Base-by-base conservation (phyloP, 2,113 vertebrate genomes). In the pig (Sus scrofa) region DNA sequence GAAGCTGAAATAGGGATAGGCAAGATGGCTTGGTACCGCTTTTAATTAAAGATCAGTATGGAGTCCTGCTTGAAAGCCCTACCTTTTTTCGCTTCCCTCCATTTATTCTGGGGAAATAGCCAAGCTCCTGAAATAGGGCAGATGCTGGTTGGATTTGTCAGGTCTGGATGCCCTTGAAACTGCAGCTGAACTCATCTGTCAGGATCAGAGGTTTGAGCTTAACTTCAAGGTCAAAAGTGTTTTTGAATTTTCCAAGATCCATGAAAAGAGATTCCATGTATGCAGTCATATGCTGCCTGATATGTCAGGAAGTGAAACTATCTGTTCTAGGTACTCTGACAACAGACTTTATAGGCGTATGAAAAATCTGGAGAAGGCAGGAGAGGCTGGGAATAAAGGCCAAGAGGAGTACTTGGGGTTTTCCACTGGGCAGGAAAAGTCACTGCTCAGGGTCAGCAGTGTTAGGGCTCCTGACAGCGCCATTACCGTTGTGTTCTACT, bases 41-140 rank as follows among this genome's bases (percentile, higher is more conserved):
- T 63, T 34, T 37, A 27, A 56, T 19, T 83, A 37, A 52, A 32
- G 16, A 54, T 65, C 7, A 74, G 50, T 34, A 63, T 77, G 54
- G 26, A 86, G 3, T 50, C 27, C 56, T 81, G 56, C 89, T 63
- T 39, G 67, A 96, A 95, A 85, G 34, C 50, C 34, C 27, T 9
- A 3, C 1, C 60, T 14, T 52, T 92, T 50, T 50, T 71, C n/a
- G 83, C 54, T 68, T 89, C n/a, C 22, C 30, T 83, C 32, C 58
- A 70, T 50, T 85, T 39, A 10, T 83, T 73, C 87, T 86, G 65
- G 78, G 89, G 39, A 97, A 75, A 68, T 24, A 95, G 52, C 78
- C 78, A 91, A 63, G 32, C 37, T 83, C 26, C 74, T 74, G 65
- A 95, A 94, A 74, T 26, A 86, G 22, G 34, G 60, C 79, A 44